phyloP scores from a whole-genome alignment of 1,140 invertebrate species.

The Panonychus citri region DNA sequence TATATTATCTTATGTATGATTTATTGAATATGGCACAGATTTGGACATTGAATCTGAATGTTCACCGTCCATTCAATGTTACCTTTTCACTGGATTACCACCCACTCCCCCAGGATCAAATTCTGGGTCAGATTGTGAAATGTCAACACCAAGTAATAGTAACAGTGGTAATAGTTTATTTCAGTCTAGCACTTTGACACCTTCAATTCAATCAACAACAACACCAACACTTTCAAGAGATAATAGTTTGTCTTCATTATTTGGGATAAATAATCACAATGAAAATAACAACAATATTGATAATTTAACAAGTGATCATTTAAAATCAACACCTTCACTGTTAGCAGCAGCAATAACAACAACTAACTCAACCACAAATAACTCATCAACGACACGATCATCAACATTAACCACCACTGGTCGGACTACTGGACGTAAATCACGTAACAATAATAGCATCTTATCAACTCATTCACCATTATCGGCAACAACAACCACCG shows the following conservation, averaged over 20 bases:
- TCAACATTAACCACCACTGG: neutral
- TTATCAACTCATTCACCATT: neutral
- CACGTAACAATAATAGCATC: neutral
- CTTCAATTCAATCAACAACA: too few relatives aligned
- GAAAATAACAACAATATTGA: neutral
- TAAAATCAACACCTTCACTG: too few relatives aligned
- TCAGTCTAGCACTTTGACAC: too few relatives aligned
- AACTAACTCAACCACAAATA: neutral
- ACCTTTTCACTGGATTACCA: neutral
- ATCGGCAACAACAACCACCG: neutral
- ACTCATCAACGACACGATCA: neutral
- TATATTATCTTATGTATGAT: neutral
- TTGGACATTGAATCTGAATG: conserved; percentile 5
- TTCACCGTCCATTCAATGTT: conserved; percentile 4
- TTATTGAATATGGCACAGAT: neutral
- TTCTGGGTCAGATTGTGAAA: conserved; percentile 2
- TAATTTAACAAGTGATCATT: neutral
- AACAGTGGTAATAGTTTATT: neutral
- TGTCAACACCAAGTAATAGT: neutral
- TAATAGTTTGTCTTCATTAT: too few relatives aligned
- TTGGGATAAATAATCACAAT: too few relatives aligned
- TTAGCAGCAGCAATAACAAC: too few relatives aligned
- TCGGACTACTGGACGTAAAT: neutral
- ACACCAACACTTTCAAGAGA: too few relatives aligned
- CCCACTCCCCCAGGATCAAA: conserved; percentile 3